Base-by-base conservation (phyloP, 1,140 invertebrate genomes). In the Heliconius eleuchia region DNA sequence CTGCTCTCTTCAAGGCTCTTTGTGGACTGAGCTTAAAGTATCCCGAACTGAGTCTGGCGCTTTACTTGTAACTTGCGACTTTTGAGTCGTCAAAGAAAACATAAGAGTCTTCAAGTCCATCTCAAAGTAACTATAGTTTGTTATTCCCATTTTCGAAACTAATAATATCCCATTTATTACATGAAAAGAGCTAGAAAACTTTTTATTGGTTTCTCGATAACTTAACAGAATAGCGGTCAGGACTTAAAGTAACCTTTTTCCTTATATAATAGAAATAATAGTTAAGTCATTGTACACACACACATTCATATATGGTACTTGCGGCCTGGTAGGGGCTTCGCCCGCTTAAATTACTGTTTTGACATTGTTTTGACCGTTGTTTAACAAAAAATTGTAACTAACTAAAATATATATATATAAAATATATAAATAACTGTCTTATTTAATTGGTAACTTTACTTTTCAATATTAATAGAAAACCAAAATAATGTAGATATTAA, bases 1-100 rank as follows among this genome's bases (percentile, higher is more conserved):
- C 60, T 66, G 60, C 60, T 27, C 60, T 30, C 60, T 66, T 66
- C 9, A 66, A 66, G 30, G 60, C 60, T 66, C 27, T 30, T 66
- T 3, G 60, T 30, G 60, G 60, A 66, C 60, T 66, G 27, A 66
- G 60, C 60, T 66, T 66, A 27, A 60, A 60, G 57, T 60, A 27
- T 27, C 19, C 57, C n/a, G 57, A 8, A 9, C 55, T 0, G 55
- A n/a, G 57, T 9, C n/a, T 9, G 23, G 57, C 57, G 57, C 19
- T 60, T 23, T 60, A 60, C 57, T 60, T 23, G 19, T 60, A 30
- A 66, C 60, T 57, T 8, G 9, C 9, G n/a, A 57, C 55, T 57
- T 19, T 19, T 57, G 55, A 57, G 55, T 57, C 18, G 55, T 57
- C 19, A 23, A 57, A 66, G 23, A 66, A 27, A 66, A 27, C 9